Evolutionary conservation across 2,797 vertebrate genomes (phyloP), one percentile per base, ranked within the genome.

Genomic region (Crenichthys baileyi): DNA sequence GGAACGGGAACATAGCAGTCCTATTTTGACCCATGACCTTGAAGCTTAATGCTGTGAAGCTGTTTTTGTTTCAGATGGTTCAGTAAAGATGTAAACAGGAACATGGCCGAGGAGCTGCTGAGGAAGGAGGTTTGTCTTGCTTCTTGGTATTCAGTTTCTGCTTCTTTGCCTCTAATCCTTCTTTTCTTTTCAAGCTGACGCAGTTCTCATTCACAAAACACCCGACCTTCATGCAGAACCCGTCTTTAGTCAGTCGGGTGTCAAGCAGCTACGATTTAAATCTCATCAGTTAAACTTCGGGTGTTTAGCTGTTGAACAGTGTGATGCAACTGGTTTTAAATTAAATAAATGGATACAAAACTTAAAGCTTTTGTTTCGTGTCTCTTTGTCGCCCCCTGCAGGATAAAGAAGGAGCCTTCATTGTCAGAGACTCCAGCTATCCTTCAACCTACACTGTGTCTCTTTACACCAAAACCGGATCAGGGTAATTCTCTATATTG

Each of bases 381-480:
- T 58, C 1, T 78, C 4, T 84, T 15, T 90, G 84, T 88, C 70
- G 39, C 84, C 80, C 72, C 71, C 95, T 95, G 84, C 90, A 99
- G 98, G 97, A 97, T 92, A 99, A 98, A 95, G 97, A 98, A 91
- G 98, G 98, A 46, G 95, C 96, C 29, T 99, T 98, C 93, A 95
- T 99, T 50, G 97, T 99, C 75, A 96, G 98, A 84, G 96, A 98
- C 84, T 99, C 97, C 79, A 99, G 97, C 87, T 96, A 95, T 26
- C 85, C 94, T 0, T 97, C 96, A 72, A 83, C 96, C 50, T 98
- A 97, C 89, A 99, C 97, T 0, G 97, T 99, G 29, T 99, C 98
- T 12, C 93, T 99, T 26, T 98, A 97, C 70, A 93, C 96, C 82
- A 98, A 97, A 87, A 96, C 95, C 78, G 88, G 39, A 0, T 9